phyloP scores from a whole-genome alignment of 2,113 vertebrate species.

The Corapipo altera region DNA sequence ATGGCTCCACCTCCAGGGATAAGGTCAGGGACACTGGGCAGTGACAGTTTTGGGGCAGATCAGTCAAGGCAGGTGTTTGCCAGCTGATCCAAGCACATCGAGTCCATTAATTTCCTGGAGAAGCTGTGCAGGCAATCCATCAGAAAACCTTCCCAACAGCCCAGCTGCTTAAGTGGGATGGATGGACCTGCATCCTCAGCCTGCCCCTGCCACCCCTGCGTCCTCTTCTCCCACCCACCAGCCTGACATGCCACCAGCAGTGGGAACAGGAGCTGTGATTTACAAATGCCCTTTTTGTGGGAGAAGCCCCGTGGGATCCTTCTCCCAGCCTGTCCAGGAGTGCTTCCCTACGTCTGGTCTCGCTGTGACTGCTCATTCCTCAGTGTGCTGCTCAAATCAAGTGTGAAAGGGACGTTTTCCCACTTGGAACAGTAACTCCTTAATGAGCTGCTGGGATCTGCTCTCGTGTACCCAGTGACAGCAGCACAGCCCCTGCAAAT shows the following conservation, averaged over 20 bases:
- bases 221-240: neutral
- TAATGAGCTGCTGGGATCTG: neutral
- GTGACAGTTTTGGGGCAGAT: neutral
- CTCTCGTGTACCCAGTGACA: neutral
- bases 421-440: neutral
- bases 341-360: neutral
- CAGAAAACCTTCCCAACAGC: neutral
- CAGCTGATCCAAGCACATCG: neutral
- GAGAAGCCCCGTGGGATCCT: neutral
- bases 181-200: neutral
- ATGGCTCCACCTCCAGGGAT: neutral
- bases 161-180: neutral
- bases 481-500: neutral
- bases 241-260: neutral
- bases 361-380: neutral
- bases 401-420: neutral
- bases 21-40: neutral
- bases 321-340: neutral
- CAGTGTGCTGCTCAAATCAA: neutral
- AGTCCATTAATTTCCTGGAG: neutral
- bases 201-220: neutral
- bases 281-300: neutral
- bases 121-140: neutral
- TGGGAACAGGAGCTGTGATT: neutral
- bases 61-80: neutral